Conservation (phyloP, 2,888 invertebrate genomes). For the Melanophora roralis region DNA sequence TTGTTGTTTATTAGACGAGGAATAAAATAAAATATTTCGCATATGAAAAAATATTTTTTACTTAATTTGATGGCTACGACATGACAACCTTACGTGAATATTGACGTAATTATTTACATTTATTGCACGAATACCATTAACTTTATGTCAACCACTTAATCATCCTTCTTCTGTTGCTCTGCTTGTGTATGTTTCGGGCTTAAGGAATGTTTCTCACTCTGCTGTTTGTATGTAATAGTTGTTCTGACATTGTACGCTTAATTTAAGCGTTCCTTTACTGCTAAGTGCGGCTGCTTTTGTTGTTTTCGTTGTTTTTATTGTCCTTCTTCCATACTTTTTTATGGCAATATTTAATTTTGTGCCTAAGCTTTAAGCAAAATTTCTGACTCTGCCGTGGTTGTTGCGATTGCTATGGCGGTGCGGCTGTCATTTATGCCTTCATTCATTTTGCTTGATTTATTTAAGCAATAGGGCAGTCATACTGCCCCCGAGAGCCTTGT, state of each 20-base stretch:
- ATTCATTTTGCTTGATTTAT: conserved; percentile 50
- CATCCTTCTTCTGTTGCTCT: conserved; percentile 45
- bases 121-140: conserved; percentile 65
- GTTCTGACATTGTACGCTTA: neutral
- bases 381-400: conserved; percentile 1
- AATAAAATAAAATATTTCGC: conserved; percentile 15
- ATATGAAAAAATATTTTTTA: conserved; percentile 56
- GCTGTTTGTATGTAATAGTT: too few species aligned
- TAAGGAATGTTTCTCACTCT: neutral
- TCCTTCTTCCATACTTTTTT: conserved; percentile 31
- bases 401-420: neutral
- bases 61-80: conserved; percentile 63
- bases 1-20: conserved; percentile 16
- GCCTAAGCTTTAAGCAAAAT: conserved; percentile 14
- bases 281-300: neutral
- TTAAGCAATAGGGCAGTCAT: conserved; percentile 49
- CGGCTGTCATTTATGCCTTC: conserved; percentile 15
- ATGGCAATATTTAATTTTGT: conserved; percentile 8
- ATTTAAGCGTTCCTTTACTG: neutral
- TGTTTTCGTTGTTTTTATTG: conserved; percentile 14
- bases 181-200: conserved; percentile 6
- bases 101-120: conserved; percentile 64
- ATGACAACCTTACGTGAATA: conserved; percentile 63
- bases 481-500: conserved; percentile 55
- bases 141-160: conserved; percentile 65